Evolutionary conservation across 37 sponge, comb jelly and placozoan genomes (phyloP).

Genomic region (Geodia barretti): DNA sequence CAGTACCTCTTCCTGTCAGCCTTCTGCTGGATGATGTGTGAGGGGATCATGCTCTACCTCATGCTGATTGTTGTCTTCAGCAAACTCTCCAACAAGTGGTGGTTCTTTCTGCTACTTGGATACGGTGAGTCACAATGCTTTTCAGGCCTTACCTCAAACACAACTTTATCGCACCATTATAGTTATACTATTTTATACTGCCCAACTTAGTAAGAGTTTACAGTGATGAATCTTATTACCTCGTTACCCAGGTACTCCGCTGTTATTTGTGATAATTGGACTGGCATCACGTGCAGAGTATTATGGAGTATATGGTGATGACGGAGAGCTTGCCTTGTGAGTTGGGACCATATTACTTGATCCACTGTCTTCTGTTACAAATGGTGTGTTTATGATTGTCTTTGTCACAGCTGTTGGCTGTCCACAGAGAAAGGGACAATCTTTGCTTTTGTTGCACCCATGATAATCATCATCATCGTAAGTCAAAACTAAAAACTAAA

Average conservation of each 20-base stretch:
- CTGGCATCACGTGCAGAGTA: neutral
- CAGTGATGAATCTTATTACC: neutral
- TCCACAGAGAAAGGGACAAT: constrained; percentile 41
- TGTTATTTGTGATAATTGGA: constrained; percentile 11
- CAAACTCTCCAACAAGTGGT: constrained; percentile 36
- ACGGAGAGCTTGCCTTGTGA: constrained; percentile 17
- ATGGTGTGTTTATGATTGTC: too few relatives aligned
- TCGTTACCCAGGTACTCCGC: constrained; percentile 8
- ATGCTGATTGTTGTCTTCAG: constrained; percentile 56
- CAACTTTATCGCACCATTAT: neutral
- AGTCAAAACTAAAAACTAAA: constrained; percentile 2
- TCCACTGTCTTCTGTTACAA: too few relatives aligned
- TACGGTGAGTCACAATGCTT: constrained; percentile 42
- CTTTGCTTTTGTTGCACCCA: constrained; percentile 68
- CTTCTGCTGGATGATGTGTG: constrained; percentile 65
- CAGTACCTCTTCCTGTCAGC: constrained; percentile 50
- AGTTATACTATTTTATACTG: neutral
- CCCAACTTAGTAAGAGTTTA: neutral
- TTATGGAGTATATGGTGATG: constrained; percentile 11
- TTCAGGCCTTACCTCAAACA: neutral
- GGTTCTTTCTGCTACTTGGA: constrained; percentile 49
- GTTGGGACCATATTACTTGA: too few relatives aligned
- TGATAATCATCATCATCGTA: constrained; percentile 50
- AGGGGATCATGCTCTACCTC: constrained; percentile 61
- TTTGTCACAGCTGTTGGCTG: constrained; percentile 76